Percentiles rank a stretch among this genome's conserved stretches.
Evolutionary conservation across 2,797 vertebrate species (phyloP).

Genomic region (Argyrosomus regius): DNA sequence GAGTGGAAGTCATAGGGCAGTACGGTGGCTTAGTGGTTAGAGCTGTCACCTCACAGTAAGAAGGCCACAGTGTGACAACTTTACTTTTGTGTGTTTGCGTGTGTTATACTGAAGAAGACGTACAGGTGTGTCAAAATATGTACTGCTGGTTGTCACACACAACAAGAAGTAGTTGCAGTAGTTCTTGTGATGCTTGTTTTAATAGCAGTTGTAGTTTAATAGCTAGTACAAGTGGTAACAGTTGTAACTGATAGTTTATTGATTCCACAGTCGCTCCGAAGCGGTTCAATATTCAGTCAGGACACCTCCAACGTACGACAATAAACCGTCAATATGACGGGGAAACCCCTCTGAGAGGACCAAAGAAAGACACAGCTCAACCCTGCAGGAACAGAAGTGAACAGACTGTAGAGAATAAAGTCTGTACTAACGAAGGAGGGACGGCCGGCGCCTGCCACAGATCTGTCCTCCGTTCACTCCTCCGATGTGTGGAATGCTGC

Average conservation of each 20-base stretch:
- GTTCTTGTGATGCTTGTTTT: not conserved
- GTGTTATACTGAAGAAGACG: not conserved
- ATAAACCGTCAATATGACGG: not conserved
- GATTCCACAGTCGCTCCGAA: constrained; percentile 7
- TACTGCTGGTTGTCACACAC: not conserved
- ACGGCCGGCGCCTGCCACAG: not conserved
- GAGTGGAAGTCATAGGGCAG: too few species aligned
- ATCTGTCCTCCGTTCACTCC: constrained; percentile 36
- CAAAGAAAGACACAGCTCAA: constrained; percentile 9
- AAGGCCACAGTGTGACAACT: too few species aligned
- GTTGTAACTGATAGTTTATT: not conserved
- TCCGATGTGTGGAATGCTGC: constrained; percentile 54
- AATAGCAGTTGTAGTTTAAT: not conserved
- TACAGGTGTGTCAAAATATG: not conserved
- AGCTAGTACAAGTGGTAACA: not conserved
- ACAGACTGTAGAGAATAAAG: constrained; percentile 17
- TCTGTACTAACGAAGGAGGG: constrained; percentile 31
- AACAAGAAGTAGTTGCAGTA: not conserved
- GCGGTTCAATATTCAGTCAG: not conserved
- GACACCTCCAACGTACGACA: not conserved
- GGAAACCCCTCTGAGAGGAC: constrained; percentile 5
- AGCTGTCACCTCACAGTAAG: too few species aligned
- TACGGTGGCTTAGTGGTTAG: too few species aligned
- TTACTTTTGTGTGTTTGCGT: too few species aligned
- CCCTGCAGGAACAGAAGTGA: constrained; percentile 13